A percentile compares a stretch with the other conserved stretches of the same genome.
phyloP scores from a whole-genome alignment of 2,888 invertebrate species.

The Drosophila meridionalis region DNA sequence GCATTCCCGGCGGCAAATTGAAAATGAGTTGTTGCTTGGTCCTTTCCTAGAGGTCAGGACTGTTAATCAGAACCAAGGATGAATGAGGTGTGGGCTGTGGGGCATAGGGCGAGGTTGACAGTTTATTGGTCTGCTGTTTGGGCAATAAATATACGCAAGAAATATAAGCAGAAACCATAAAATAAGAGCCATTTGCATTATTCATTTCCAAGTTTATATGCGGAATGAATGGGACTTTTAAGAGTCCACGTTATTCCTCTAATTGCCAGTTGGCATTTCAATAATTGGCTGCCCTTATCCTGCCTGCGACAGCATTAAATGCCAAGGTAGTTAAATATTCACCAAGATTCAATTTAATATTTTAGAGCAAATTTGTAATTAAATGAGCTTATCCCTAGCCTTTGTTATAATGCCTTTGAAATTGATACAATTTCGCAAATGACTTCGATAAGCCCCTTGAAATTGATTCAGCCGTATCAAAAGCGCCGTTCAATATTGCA shows the following conservation, averaged over 20 bases:
- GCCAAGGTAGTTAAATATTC: constrained; percentile 9
- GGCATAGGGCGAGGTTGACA: constrained; percentile 2
- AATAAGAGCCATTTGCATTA: constrained; percentile 15
- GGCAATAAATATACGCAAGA: constrained; percentile 22
- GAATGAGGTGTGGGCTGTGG: not conserved
- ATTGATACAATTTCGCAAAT: not conserved
- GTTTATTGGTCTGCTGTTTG: constrained; percentile 25
- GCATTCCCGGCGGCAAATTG: constrained; percentile 29
- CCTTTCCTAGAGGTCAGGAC: constrained; percentile 17
- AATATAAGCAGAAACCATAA: constrained; percentile 14
- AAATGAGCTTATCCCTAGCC: not conserved
- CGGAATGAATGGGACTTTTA: constrained; percentile 6
- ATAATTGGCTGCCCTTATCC: not conserved
- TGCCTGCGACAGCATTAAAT: constrained; percentile 3
- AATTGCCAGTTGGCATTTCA: constrained; percentile 25
- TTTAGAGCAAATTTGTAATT: not conserved
- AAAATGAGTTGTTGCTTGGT: not conserved
- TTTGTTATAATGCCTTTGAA: not conserved
- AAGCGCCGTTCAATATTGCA: not conserved
- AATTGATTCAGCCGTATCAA: not conserved
- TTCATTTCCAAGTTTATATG: constrained; percentile 21
- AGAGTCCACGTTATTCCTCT: constrained; percentile 7
- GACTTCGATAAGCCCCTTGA: not conserved
- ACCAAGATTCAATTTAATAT: not conserved
- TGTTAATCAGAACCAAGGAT: constrained; percentile 8